Evolutionary conservation across 2,797 vertebrate species (phyloP), one percentile per base, ranked within the genome.

Genomic region (Diglossa cyanea): DNA sequence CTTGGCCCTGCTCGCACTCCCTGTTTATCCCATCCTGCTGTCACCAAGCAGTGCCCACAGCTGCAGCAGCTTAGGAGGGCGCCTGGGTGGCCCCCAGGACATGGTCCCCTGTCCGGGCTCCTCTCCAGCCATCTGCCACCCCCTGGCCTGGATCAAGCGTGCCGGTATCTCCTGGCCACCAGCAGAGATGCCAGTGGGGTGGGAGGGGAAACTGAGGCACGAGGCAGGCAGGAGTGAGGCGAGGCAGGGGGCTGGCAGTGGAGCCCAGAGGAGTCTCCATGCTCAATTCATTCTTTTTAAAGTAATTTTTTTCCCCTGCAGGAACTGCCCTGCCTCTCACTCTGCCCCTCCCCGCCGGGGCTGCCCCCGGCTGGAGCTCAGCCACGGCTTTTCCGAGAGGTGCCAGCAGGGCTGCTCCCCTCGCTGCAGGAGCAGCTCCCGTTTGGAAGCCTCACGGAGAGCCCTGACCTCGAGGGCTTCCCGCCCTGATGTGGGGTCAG

Each of bases 71-170:
- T 96, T 95, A 94, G 88, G 66, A 93, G 75, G 87, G 90, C 55
- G 80, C 79, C 87, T 33, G 68, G 77, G 68, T 0, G 86, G 91
- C 47, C 77, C 28, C 2, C 2, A 40, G 63, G 71, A 88, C 73
- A 51, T 0, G 5, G 76, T 57, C 77, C 70, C 77, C 63, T 50
- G 11, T 20, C 88, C 21, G 16, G 76, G 87, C 63, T 92, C 75
- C 65, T 71, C 92, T 93, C 90, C 93, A 67, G 80, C 94, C 95
- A 93, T 95, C 93, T 97, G 93, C 94, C 77, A 73, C 39, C 72
- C 50, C 62, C 45, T 13, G 6, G 23, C 35, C 88, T 5, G 0
- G 67, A 93, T 91, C 95, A 93, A 85, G 51, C 2, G 0, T 54
- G 67, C 72, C 7, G 7, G 48, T 21, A 61, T 47, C 55, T 63